Evolutionary conservation across 2,888 invertebrate genomes (phyloP), one percentile per base, ranked within the genome.

Genomic region (Drosophila birchii): DNA sequence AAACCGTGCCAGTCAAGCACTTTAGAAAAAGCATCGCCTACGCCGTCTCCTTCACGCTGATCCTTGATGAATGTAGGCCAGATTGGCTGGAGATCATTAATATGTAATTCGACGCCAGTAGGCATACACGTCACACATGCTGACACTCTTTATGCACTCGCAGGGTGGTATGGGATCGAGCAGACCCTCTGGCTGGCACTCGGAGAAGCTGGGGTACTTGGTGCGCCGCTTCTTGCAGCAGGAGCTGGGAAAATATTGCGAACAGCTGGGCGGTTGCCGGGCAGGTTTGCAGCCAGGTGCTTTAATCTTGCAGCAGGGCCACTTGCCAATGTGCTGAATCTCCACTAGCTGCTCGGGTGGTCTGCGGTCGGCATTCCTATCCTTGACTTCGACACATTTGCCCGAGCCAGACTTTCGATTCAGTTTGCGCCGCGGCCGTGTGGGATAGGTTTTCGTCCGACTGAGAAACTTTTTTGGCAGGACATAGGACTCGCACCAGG

Each of bases 161-260:
- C 81, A 63, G 12, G 34, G 45, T 1, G 44, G 23, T 1, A 54
- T 34, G 6, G 64, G 59, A 0, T 71, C 60, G 2, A 18, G 9
- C 2, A 73, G 44, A 0, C 39, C 45, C 12, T 26, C 51, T 8
- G 69, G 56, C 16, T 44, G 56, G 63, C 81, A 81, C 51, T 84
- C 81, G 0, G 81, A 84, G 26, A 76, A 81, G 63, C 81, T 71
- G 9, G 58, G 79, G 51, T 67, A 76, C 14, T 39, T 38, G 3
- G 77, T 69, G 38, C n/a, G 18, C 0, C 58, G 62, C 53, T 83
- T 80, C 32, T 20, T 45, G 45, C 80, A 83, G 51, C 75, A 72
- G 6, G 39, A 32, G 5, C 23, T 3, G 0, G 12, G 0, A 5
- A 26, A 26, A 14, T 14, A 8, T 14, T 14, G 0, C 16, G 0